phyloP scores from a whole-genome alignment of 2,888 invertebrate genomes.

The Ophion ventricosus region DNA sequence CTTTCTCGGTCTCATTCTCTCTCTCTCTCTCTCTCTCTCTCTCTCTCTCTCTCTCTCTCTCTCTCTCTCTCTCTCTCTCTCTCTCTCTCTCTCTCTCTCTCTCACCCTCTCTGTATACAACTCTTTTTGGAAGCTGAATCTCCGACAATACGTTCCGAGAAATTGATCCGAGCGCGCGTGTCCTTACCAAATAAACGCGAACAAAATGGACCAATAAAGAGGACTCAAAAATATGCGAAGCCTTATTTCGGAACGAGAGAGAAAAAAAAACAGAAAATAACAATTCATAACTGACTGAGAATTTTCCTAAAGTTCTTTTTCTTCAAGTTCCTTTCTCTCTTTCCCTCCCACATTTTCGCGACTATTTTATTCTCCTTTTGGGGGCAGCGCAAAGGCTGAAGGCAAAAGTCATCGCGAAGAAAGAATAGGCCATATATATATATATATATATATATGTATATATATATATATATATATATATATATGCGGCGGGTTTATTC shows the following conservation, averaged over 20 bases:
- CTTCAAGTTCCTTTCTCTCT: neutral
- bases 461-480: no score
- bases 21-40: no score
- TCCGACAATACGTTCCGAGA: neutral
- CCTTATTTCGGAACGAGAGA: neutral
- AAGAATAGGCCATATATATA: no score
- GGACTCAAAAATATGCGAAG: neutral
- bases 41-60: no score
- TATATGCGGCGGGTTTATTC: slow-evolving; percentile 32
- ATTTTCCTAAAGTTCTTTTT: no score
- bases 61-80: no score
- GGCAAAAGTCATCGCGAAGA: neutral
- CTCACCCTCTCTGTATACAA: no score
- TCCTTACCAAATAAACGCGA: slow-evolving; percentile 14
- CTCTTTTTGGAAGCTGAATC: no score
- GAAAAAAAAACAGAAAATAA: neutral
- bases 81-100: no score
- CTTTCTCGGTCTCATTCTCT: neutral
- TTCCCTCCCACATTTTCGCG: neutral
- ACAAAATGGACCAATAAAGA: neutral
- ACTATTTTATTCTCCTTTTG: neutral
- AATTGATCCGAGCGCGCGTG: slow-evolving; percentile 42
- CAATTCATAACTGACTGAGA: no score
- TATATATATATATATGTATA: no score
- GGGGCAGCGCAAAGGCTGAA: neutral